Conservation (phyloP, 2,888 invertebrate genomes). For the Ophion obscuratus region DNA sequence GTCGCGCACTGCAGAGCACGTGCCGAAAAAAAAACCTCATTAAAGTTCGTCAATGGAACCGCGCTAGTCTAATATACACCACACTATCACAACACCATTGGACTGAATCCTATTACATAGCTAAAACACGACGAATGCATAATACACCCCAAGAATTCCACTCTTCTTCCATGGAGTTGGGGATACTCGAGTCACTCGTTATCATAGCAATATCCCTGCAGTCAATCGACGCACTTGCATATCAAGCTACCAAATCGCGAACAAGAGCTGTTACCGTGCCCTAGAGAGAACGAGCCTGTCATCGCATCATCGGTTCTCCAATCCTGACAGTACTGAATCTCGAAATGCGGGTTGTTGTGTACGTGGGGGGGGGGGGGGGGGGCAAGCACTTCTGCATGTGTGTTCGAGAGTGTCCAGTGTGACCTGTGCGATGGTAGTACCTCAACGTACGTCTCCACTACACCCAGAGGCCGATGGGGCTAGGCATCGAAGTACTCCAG, state of each 20-base stretch:
- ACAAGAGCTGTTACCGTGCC: conserved; percentile 19
- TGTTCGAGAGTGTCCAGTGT: neutral
- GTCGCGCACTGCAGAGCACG: too few species aligned
- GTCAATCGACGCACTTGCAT: conserved; percentile 24
- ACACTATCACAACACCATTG: too few species aligned
- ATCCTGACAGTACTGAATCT: conserved; percentile 61
- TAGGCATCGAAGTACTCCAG: conserved; percentile 57
- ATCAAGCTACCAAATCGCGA: conserved; percentile 26
- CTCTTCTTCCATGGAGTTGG: conserved; percentile 8
- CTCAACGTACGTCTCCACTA: conserved; percentile 22
- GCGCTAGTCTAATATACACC: too few species aligned
- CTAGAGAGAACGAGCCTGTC: conserved; percentile 50
- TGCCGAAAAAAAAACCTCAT: too few species aligned
- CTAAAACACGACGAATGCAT: neutral
- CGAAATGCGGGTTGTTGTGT: conserved; percentile 41
- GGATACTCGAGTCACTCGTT: conserved; percentile 28
- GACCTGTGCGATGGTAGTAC: conserved; percentile 16
- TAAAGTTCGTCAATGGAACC: too few species aligned
- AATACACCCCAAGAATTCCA: neutral
- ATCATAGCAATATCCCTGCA: conserved; percentile 26
- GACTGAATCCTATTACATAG: neutral
- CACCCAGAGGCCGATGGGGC: conserved; percentile 44
- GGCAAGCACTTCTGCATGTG: neutral
- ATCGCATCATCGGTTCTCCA: conserved; percentile 54
- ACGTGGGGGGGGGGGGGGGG: neutral